These are phyloP conservation scores for Rhadina sibilatrix DNA, from an alignment of 2,113 vertebrate genomes.

Conservation along the genomic window DNA sequence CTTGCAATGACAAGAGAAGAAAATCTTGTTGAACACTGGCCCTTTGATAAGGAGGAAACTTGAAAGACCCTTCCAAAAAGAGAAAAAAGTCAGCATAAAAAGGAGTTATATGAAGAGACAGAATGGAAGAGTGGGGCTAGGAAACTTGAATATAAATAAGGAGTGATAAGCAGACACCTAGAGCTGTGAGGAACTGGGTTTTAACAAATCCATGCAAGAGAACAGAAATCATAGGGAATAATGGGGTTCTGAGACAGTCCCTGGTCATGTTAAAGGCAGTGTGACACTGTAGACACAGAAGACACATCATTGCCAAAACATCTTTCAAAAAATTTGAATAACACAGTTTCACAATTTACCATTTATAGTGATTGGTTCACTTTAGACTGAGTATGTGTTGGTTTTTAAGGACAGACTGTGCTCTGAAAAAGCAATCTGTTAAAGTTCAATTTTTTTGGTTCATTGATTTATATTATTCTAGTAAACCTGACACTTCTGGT, in stretches of 20 bases:
- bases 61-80: background rate
- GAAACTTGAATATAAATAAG: background rate
- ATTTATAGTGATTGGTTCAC: background rate
- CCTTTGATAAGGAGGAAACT: background rate
- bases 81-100: background rate
- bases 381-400: background rate
- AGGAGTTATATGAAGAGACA: background rate
- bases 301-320: fast-evolving
- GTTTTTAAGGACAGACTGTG: conserved; percentile 3
- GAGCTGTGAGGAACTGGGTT: background rate
- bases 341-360: background rate
- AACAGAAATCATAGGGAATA: background rate
- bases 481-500: conserved; percentile 31
- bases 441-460: conserved; percentile 29
- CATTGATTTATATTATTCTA: conserved; percentile 42
- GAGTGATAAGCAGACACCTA: background rate
- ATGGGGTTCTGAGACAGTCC: background rate
- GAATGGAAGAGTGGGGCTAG: background rate
- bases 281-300: background rate
- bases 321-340: conserved; percentile 14
- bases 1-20: background rate
- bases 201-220: background rate
- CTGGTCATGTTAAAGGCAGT: background rate
- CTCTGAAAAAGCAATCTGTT: conserved; percentile 33
- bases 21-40: background rate